These are phyloP conservation scores for Glandiceps talaboti DNA, from an alignment of 53 echinoderm and acorn worm species.

Conservation along the genomic window DNA sequence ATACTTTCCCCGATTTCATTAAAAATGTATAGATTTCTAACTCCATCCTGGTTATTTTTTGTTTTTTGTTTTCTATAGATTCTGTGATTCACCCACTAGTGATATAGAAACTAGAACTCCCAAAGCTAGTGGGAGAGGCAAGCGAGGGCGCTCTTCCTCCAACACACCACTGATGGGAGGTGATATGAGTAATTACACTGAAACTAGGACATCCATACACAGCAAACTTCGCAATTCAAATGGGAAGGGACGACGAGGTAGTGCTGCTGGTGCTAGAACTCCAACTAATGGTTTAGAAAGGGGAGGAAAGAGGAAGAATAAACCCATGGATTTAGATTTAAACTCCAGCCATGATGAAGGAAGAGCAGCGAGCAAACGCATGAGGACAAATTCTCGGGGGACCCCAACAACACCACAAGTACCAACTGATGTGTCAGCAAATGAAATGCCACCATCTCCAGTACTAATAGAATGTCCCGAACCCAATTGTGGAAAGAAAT, in stretches of 20 bases:
- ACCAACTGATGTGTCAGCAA: constrained; percentile 14
- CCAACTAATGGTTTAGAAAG: constrained; percentile 42
- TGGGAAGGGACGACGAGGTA: constrained; percentile 75
- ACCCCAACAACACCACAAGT: constrained; percentile 31
- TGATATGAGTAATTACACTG: constrained; percentile 90
- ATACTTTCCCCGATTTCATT: no score
- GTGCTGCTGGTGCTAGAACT: constrained; percentile 46
- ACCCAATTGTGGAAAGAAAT: constrained; percentile 97
- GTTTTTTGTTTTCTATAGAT: constrained; percentile 28
- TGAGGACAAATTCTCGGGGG: constrained; percentile 38
- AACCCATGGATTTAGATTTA: constrained; percentile 33
- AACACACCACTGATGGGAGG: constrained; percentile 37
- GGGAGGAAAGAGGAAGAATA: constrained; percentile 62
- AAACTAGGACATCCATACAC: constrained; percentile 92
- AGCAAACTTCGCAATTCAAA: constrained; percentile 95
- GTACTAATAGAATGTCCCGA: constrained; percentile 89
- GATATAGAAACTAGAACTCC: constrained; percentile 64
- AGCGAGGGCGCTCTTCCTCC: constrained; percentile 67
- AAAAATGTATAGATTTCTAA: no score
- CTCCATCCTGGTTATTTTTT: neutral
- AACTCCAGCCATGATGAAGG: constrained; percentile 48
- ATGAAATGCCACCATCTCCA: constrained; percentile 34
- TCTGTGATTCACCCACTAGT: constrained; percentile 95
- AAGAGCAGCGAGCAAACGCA: constrained; percentile 18
- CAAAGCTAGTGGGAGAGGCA: constrained; percentile 59